phyloP scores from a whole-genome alignment of 2,888 invertebrate species.

The Lissonota sp. region DNA sequence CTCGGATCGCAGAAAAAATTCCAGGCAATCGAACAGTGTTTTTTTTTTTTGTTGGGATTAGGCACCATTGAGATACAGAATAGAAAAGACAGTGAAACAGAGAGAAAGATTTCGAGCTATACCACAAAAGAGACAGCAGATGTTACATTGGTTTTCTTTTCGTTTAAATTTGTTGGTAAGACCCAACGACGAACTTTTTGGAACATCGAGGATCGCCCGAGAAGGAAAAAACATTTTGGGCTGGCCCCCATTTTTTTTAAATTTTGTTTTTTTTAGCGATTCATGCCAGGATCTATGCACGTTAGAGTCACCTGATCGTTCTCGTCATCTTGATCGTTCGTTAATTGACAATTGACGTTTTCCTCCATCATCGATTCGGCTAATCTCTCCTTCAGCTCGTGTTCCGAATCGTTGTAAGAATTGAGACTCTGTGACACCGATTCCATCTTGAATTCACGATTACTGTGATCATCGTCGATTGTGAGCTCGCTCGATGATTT shows the following conservation, averaged over 20 bases:
- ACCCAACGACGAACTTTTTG: constrained; percentile 72
- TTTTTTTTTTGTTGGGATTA: not conserved
- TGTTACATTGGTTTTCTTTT: constrained; percentile 53
- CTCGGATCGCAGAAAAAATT: not conserved
- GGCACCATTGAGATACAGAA: no score
- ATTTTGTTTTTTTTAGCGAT: constrained; percentile 58
- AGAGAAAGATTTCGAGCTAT: constrained; percentile 67
- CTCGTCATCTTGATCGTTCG: constrained; percentile 66
- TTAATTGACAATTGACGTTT: constrained; percentile 67
- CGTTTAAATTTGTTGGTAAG: constrained; percentile 66
- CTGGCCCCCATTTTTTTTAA: constrained; percentile 52
- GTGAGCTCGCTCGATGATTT: constrained; percentile 61
- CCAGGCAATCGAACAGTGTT: not conserved
- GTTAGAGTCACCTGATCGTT: constrained; percentile 78
- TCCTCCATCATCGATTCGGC: constrained; percentile 70
- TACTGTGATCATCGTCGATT: constrained; percentile 69
- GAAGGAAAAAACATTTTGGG: constrained; percentile 66
- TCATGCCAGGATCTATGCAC: constrained; percentile 78
- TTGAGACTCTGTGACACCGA: constrained; percentile 74
- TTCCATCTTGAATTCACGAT: constrained; percentile 75
- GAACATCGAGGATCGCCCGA: constrained; percentile 68
- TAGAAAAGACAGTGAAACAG: not conserved
- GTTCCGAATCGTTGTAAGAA: constrained; percentile 76
- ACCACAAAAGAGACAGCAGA: constrained; percentile 73
- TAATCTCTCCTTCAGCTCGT: constrained; percentile 77